phyloP scores from a whole-genome alignment of 2,797 vertebrate genomes.

The Typhlichthys eigenmanni region DNA sequence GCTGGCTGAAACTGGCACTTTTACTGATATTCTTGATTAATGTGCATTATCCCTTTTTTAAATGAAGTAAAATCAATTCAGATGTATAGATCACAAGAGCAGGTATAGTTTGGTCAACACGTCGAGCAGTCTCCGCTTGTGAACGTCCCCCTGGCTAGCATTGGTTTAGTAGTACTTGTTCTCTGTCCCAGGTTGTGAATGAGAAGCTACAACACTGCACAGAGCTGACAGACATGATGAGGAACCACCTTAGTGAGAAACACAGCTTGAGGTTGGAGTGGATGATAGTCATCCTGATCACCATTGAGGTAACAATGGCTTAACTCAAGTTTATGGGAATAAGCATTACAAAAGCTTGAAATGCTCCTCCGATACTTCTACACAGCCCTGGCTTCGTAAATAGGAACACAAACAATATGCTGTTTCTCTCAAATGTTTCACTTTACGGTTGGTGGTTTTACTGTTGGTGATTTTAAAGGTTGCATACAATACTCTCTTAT shows the following conservation, averaged over 20 bases:
- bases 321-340: not conserved
- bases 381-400: too few relatives aligned
- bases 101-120: too few relatives aligned
- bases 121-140: too few relatives aligned
- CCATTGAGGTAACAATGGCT: constrained; percentile 86
- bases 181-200: constrained; percentile 87
- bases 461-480: not conserved
- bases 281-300: constrained; percentile 98
- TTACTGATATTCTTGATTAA: too few relatives aligned
- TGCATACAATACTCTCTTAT: not conserved
- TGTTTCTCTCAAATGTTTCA: not conserved
- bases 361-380: too few relatives aligned
- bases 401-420: too few relatives aligned
- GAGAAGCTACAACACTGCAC: constrained; percentile 97
- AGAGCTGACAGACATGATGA: constrained; percentile 94
- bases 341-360: too few relatives aligned
- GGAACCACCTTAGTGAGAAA: constrained; percentile 94
- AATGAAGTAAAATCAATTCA: too few relatives aligned
- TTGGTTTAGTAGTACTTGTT: not conserved
- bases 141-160: too few relatives aligned
- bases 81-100: too few relatives aligned
- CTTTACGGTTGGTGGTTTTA: not conserved
- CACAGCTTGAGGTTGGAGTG: constrained; percentile 91
- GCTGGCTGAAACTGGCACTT: too few relatives aligned
- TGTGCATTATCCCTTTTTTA: too few relatives aligned